These are phyloP conservation scores for Julus scanicus DNA, from an alignment of 2,888 invertebrate genomes.

Conservation along the genomic window DNA sequence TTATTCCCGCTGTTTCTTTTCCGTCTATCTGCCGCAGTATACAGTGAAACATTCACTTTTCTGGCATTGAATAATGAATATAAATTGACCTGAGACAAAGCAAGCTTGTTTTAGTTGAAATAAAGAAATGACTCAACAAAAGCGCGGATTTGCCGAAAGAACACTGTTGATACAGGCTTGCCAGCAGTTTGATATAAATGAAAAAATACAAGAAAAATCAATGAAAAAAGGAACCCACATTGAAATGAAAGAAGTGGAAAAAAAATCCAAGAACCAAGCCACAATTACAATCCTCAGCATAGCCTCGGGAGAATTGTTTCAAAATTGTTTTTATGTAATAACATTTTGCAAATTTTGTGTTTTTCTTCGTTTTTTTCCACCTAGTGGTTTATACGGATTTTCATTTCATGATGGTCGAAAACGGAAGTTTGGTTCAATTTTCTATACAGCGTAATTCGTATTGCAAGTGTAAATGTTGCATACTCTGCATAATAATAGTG, in stretches of 20 bases:
- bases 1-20: slow-evolving; percentile 38
- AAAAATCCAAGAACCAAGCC: neutral
- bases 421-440: neutral
- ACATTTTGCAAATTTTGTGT: neutral
- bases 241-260: neutral
- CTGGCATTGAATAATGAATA: slow-evolving; percentile 42
- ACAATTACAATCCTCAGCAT: neutral
- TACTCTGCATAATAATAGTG: no score
- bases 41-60: slow-evolving; percentile 20
- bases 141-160: slow-evolving; percentile 35
- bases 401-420: neutral
- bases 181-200: neutral
- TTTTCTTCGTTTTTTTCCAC: neutral
- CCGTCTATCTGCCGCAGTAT: slow-evolving; percentile 23
- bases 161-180: neutral
- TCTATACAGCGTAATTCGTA: neutral
- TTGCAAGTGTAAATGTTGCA: no score
- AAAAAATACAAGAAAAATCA: slow-evolving; percentile 3
- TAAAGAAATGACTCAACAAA: slow-evolving; percentile 42
- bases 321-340: slow-evolving; percentile 36
- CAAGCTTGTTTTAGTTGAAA: slow-evolving; percentile 29
- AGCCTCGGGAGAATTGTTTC: neutral
- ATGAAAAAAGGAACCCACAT: neutral
- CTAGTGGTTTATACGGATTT: neutral
- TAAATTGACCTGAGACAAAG: slow-evolving; percentile 30